Evolutionary conservation across 2,888 invertebrate species (phyloP), one percentile per base, ranked within the genome.

Genomic region (Danaus chrysippus): DNA sequence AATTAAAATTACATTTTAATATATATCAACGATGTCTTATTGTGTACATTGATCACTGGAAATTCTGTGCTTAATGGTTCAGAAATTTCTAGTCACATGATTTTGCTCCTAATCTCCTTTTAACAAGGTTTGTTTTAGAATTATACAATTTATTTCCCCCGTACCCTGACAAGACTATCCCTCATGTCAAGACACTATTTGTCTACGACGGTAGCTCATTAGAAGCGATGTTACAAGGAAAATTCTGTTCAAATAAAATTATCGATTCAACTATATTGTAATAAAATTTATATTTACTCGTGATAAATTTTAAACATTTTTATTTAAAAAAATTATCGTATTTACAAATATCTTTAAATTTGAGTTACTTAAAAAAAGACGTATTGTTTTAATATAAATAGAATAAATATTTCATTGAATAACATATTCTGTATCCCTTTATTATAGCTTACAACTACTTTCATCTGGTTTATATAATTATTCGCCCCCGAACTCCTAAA

Each of bases 131-230:
- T 49, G 17, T 11, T 49, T 49, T 49, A 17, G 49, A 17, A 10
- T 49, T 10, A 1, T 5, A 49, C 46, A 46, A 46, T 17, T 49
- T 17, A 17, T 49, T n/a, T 49, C 17, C 10, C 17, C 17, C 49
- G 49, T 49, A n/a, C 17, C 49, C 49, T 49, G 49, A 49, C 49
- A 49, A 49, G 15, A 17, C 49, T 42, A 52, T 13, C 15, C 59
- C 62, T 56, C 64, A 64, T 64, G 59, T 64, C 64, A 62, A 62
- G 59, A 46, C 59, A 59, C 64, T 57, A 62, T 64, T 64, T 64
- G 56, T 12, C 60, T 42, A 52, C 19, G 52, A 42, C 55, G 41
- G 42, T 12, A 15, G 43, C 53, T 59, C 44, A 34, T 61, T 61
- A 61, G 56, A 49, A 42, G 19, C 54, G 54, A 61, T 42, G 42